Conservation (phyloP, 2,113 vertebrate species). For the Podocnemis expansa region DNA sequence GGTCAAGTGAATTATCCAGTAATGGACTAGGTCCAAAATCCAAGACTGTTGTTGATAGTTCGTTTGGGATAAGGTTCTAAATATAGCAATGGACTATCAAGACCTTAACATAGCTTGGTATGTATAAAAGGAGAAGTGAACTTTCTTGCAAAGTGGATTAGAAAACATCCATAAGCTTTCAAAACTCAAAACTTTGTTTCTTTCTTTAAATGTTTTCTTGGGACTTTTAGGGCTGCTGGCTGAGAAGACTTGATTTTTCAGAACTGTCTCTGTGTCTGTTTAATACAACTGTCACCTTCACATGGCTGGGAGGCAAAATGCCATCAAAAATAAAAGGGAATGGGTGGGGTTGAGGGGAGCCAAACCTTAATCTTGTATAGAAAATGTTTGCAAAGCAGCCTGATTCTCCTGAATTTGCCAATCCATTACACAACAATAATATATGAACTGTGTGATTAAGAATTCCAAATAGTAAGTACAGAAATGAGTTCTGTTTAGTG, state of each 20-base stretch:
- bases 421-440: slow-evolving; percentile 58
- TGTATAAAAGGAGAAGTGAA: slow-evolving; percentile 9
- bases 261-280: slow-evolving; percentile 3
- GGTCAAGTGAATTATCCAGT: neutral
- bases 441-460: slow-evolving; percentile 44
- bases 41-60: slow-evolving; percentile 5
- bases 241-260: neutral
- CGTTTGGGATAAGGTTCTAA: slow-evolving; percentile 12
- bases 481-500: slow-evolving; percentile 70
- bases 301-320: neutral
- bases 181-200: neutral
- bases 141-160: slow-evolving; percentile 44
- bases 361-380: neutral
- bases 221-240: neutral
- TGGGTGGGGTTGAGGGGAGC: neutral
- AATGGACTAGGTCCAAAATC: neutral
- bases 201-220: neutral
- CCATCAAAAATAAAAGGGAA: slow-evolving; percentile 9
- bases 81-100: slow-evolving; percentile 7
- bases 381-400: slow-evolving; percentile 48
- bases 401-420: slow-evolving; percentile 27
- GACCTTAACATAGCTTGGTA: slow-evolving; percentile 22
- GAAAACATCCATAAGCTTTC: slow-evolving; percentile 43
- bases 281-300: neutral
- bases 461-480: slow-evolving; percentile 60